Evolutionary conservation across 2,113 vertebrate species (phyloP).

Genomic region (Chauna torquata): DNA sequence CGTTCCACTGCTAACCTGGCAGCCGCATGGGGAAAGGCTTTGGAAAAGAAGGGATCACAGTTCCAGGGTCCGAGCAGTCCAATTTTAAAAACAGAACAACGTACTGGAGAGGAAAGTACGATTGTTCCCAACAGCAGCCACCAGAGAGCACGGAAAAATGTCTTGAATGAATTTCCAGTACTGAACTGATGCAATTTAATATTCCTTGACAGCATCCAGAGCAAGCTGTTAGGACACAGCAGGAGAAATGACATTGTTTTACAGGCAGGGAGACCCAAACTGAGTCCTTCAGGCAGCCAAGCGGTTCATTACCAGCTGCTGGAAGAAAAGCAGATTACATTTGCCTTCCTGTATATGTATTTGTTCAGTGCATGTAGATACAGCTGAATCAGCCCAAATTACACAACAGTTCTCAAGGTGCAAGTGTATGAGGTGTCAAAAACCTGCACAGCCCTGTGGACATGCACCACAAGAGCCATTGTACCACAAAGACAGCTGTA

Average conservation of each 20-base stretch:
- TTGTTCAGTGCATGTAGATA: rapidly evolving
- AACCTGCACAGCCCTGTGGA: background rate
- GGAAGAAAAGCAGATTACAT: background rate
- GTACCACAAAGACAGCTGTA: rapidly evolving
- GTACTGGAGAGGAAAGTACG: constrained; percentile 71
- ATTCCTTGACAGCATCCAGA: constrained; percentile 61
- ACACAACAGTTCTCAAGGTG: background rate
- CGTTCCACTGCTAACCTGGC: constrained; percentile 81
- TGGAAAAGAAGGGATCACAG: constrained; percentile 85
- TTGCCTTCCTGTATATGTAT: rapidly evolving
- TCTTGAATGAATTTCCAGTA: constrained; percentile 21
- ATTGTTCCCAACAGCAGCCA: constrained; percentile 77
- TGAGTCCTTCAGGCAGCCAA: background rate
- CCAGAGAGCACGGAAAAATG: constrained; percentile 57
- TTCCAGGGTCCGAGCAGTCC: constrained; percentile 89
- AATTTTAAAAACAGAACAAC: constrained; percentile 84
- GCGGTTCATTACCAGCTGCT: constrained; percentile 5
- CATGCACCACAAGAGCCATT: background rate
- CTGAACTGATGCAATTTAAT: constrained; percentile 28
- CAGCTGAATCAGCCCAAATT: background rate
- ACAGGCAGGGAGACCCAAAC: constrained; percentile 21
- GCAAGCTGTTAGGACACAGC: constrained; percentile 47
- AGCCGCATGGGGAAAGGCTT: constrained; percentile 81
- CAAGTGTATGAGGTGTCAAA: background rate
- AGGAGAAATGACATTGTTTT: constrained; percentile 81